These are phyloP conservation scores for Pachymerium ferrugineum DNA, from an alignment of 2,888 invertebrate genomes.

Conservation along the genomic window DNA sequence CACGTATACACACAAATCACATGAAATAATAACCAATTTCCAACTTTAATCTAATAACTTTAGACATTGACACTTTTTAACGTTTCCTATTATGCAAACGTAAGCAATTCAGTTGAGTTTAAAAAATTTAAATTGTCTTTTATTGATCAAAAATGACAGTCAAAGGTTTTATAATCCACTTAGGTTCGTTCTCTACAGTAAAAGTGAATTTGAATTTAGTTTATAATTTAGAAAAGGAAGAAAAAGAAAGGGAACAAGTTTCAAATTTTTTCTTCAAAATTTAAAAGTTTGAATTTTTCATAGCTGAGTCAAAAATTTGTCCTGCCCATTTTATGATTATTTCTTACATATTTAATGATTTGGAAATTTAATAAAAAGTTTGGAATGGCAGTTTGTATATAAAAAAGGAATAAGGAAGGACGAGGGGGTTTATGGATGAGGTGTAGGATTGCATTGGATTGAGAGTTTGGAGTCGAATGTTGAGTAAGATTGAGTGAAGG, in stretches of 20 bases:
- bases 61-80: no score
- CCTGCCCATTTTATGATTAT: neutral
- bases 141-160: neutral
- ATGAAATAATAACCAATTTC: no score
- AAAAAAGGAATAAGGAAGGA: no score
- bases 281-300: neutral
- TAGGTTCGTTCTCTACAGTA: neutral
- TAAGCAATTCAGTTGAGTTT: neutral
- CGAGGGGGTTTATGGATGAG: no score
- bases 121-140: neutral
- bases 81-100: no score
- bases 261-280: neutral
- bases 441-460: no score
- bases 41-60: no score
- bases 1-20: no score
- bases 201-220: slow-evolving; percentile 4
- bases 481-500: no score
- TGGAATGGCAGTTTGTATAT: no score
- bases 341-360: neutral
- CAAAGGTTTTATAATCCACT: neutral
- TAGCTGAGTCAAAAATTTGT: neutral
- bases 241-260: neutral
- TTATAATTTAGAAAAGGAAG: neutral
- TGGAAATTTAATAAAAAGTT: neutral
- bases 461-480: no score